Base-by-base conservation (phyloP, 2,888 invertebrate species). In the Trichacis sp. region DNA sequence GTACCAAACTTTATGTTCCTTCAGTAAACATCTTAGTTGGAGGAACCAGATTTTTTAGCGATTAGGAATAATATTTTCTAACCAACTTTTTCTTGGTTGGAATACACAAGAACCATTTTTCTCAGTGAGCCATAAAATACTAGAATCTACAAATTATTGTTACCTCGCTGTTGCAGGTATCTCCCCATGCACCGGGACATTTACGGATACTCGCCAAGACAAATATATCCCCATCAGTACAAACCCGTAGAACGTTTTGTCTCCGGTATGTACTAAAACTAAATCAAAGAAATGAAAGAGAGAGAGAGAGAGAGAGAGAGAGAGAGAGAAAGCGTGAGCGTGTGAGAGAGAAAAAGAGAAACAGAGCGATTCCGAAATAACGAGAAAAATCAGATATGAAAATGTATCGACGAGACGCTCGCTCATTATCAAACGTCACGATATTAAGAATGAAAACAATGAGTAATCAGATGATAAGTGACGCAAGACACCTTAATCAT, bases 101-200 rank as follows among this genome's bases (percentile, higher is more conserved):
- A n/a, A n/a, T n/a, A n/a, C n/a, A n/a, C n/a, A n/a, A n/a, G n/a
- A n/a, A n/a, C n/a, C n/a, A n/a, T n/a, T n/a, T n/a, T n/a, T n/a
- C n/a, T n/a, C n/a, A n/a, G n/a, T n/a, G n/a, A n/a, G n/a, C n/a
- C n/a, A n/a, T n/a, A n/a, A n/a, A n/a, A n/a, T n/a, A n/a, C 24
- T 24, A 3, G 24, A 24, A 24, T 24, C 8, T 24, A 24, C 8
- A 24, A 24, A 24, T 24, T 45, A 19, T 45, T 19, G 36, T 55
- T 15, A 3, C 59, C 54, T 55, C 14, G 8, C 57, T 55, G 46
- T 62, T 68, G 38, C 56, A 84, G 84, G 87, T 95, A 95, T 88
- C 88, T 93, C 86, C 95, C 95, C 76, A 92, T 95, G 78, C 94
- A 94, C 87, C 92, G 95, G 83, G 94, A 95, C 85, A 91, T 90